Evolutionary conservation across 30 jellyfish, hydroid and myxozoan species (phyloP).

Genomic region (Pelagia noctiluca): DNA sequence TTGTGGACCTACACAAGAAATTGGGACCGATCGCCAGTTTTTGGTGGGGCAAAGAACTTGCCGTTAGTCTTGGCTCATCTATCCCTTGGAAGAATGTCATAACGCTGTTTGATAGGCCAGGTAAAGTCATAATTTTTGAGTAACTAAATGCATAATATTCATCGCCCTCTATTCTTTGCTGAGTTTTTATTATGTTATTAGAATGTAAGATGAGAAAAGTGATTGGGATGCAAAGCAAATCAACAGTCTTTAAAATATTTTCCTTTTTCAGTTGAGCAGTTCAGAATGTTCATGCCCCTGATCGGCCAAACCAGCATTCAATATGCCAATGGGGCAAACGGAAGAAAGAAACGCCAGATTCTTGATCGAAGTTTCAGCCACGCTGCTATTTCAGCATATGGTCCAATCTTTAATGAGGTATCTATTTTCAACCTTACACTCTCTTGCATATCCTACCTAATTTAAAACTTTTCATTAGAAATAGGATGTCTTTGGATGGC

Average conservation of each 20-base stretch:
- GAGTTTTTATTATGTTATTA: no score
- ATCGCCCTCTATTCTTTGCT: neutral
- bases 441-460: no score
- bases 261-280: slow-evolving; percentile 49
- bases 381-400: slow-evolving; percentile 64
- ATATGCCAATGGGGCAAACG: slow-evolving; percentile 70
- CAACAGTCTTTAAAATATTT: slow-evolving; percentile 19
- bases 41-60: slow-evolving; percentile 92
- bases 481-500: no score
- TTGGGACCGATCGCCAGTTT: slow-evolving; percentile 84
- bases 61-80: slow-evolving; percentile 83
- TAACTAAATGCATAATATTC: no score
- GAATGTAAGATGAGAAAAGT: no score
- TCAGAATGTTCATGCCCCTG: slow-evolving; percentile 75
- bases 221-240: no score
- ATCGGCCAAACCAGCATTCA: slow-evolving; percentile 87
- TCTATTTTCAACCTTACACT: no score
- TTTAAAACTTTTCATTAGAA: no score
- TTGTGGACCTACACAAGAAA: slow-evolving; percentile 65
- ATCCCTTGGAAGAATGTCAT: slow-evolving; percentile 72
- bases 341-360: slow-evolving; percentile 75
- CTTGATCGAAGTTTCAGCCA: slow-evolving; percentile 73
- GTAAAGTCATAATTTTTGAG: no score
- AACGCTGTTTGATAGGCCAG: slow-evolving; percentile 86
- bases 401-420: slow-evolving; percentile 71